Percentiles rank a stretch among this genome's conserved stretches.
Conservation (phyloP, 1,140 invertebrate genomes). For the Phthorimaea operculella region DNA sequence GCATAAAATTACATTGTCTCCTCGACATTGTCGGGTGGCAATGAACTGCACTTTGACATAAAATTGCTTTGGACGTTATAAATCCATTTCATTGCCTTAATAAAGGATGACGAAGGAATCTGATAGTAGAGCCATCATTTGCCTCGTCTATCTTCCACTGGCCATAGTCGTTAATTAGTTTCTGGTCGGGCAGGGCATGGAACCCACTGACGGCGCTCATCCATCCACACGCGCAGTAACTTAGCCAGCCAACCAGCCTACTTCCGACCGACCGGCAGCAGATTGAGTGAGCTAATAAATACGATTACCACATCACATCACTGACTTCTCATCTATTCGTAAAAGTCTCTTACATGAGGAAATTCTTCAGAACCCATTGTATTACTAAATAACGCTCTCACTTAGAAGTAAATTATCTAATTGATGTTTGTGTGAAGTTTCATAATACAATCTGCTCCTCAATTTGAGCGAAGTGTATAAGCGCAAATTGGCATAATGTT, state of each 20-base stretch:
- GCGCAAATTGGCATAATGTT: constrained; percentile 27
- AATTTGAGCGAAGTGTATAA: constrained; percentile 14
- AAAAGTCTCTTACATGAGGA: too few relatives aligned
- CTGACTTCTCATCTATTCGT: too few relatives aligned
- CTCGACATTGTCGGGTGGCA: constrained; percentile 60
- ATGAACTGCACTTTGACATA: constrained; percentile 68
- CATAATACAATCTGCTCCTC: not conserved
- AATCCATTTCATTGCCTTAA: constrained; percentile 66
- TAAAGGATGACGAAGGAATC: constrained; percentile 60
- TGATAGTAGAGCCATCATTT: constrained; percentile 59
- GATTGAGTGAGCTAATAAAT: too few relatives aligned
- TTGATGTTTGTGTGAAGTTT: not conserved
- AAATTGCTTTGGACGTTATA: constrained; percentile 62
- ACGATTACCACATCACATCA: too few relatives aligned
- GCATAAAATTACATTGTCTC: constrained; percentile 67
- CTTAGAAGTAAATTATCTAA: constrained; percentile 1
- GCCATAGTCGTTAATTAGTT: constrained; percentile 41
- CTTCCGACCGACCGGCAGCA: not conserved
- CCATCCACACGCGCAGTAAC: constrained; percentile 1
- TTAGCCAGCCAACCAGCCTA: not conserved
- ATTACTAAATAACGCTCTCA: not conserved
- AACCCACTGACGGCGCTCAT: constrained; percentile 1
- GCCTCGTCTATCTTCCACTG: constrained; percentile 47
- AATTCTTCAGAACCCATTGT: too few relatives aligned
- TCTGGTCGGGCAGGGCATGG: not conserved